Conservation (phyloP, 2,888 invertebrate genomes). For the Nasonovia ribisnigri region DNA sequence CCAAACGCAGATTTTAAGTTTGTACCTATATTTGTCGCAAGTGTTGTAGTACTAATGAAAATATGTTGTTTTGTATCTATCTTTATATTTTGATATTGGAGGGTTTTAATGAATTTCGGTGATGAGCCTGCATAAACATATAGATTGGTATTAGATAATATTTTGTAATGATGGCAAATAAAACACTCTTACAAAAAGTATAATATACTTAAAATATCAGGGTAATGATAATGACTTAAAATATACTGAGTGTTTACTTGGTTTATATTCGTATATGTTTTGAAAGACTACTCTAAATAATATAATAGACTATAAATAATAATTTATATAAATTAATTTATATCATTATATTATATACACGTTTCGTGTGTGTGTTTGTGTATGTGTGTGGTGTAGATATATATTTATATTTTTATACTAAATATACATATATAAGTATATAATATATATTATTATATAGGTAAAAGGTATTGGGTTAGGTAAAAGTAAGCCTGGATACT, state of each 20-base stretch:
- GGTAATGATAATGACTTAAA: slow-evolving; percentile 48
- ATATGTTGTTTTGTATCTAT: background rate
- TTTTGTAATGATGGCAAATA: background rate
- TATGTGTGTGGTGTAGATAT: background rate
- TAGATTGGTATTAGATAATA: background rate
- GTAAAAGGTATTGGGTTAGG: background rate
- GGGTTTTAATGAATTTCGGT: background rate
- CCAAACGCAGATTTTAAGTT: background rate
- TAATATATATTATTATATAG: too few species aligned
- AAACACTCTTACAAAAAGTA: background rate
- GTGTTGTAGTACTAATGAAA: background rate
- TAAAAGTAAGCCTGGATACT: background rate
- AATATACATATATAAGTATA: background rate
- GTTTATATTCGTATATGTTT: slow-evolving; percentile 28
- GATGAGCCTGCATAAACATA: slow-evolving; percentile 27
- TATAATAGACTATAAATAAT: slow-evolving; percentile 4
- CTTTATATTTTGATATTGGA: too few species aligned
- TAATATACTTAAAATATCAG: slow-evolving; percentile 18
- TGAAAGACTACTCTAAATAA: background rate
- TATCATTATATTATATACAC: background rate
- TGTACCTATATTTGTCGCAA: background rate
- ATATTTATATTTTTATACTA: background rate
- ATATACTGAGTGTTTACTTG: slow-evolving; percentile 25
- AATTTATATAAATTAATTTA: background rate
- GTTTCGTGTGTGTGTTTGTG: background rate